These are phyloP conservation scores for Mimachlamys varia DNA, from an alignment of 2,888 invertebrate genomes.

Conservation along the genomic window DNA sequence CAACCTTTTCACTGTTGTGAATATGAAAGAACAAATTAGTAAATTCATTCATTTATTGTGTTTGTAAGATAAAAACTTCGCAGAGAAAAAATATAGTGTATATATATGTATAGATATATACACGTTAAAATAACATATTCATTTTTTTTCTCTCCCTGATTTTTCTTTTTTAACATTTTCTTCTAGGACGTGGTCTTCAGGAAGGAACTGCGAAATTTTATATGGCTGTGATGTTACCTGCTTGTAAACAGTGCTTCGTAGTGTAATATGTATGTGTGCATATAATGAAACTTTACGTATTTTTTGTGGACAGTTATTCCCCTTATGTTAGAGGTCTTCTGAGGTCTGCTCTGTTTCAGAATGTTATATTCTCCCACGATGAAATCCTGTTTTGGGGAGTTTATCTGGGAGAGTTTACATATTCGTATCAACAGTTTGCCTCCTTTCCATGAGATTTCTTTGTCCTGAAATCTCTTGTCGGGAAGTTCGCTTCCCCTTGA, in stretches of 20 bases:
- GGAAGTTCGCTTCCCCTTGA: not conserved
- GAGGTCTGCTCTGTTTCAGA: not conserved
- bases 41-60: not conserved
- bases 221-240: constrained; percentile 18
- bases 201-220: not conserved
- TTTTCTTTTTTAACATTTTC: not conserved
- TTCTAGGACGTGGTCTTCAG: not conserved
- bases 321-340: not conserved
- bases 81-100: too few relatives aligned
- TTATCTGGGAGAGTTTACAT: not conserved
- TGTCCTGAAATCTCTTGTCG: not conserved
- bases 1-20: not conserved
- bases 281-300: not conserved
- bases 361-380: not conserved
- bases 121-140: too few relatives aligned
- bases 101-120: too few relatives aligned
- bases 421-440: not conserved
- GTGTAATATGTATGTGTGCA: not conserved
- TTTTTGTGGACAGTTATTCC: not conserved
- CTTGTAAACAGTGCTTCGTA: not conserved
- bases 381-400: not conserved
- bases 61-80: too few relatives aligned
- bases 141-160: not conserved
- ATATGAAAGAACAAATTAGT: not conserved
- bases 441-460: not conserved